Conservation (phyloP, 2,797 vertebrate genomes). For the Gorsachius magnificus region DNA sequence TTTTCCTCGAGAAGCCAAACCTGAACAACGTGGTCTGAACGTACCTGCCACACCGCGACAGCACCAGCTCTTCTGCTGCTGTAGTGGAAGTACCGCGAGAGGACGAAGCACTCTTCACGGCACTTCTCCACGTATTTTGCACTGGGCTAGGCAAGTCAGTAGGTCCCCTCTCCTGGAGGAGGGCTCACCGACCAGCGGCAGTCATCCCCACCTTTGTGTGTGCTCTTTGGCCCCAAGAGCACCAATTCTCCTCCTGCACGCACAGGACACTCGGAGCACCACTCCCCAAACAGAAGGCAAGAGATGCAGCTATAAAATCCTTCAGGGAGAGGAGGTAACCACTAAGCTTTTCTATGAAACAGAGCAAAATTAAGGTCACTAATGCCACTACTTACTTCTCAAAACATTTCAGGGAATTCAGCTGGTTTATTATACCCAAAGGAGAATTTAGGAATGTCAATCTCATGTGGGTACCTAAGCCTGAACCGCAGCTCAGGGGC, state of each 20-base stretch:
- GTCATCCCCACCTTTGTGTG: background rate
- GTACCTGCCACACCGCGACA: background rate
- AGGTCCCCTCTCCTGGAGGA: background rate
- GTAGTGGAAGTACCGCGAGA: background rate
- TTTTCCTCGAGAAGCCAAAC: background rate
- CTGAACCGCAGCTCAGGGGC: background rate
- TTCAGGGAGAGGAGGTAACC: background rate
- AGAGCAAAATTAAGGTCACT: background rate
- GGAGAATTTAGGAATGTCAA: background rate
- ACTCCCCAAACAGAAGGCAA: background rate
- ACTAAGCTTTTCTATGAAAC: background rate
- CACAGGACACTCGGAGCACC: background rate
- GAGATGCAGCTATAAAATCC: background rate
- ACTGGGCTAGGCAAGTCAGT: background rate
- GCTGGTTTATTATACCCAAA: background rate
- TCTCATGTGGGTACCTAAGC: background rate
- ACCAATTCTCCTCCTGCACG: rapidly evolving
- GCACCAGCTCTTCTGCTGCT: background rate
- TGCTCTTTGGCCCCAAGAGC: background rate
- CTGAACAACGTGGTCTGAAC: rapidly evolving
- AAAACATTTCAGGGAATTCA: background rate
- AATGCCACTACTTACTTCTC: background rate
- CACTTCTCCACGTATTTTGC: background rate
- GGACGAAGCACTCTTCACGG: background rate
- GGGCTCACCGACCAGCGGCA: rapidly evolving